A percentile compares a stretch with the other conserved stretches of the same genome.
Conservation (phyloP, 2,113 vertebrate genomes). For the Brachionichthys hirsutus region DNA sequence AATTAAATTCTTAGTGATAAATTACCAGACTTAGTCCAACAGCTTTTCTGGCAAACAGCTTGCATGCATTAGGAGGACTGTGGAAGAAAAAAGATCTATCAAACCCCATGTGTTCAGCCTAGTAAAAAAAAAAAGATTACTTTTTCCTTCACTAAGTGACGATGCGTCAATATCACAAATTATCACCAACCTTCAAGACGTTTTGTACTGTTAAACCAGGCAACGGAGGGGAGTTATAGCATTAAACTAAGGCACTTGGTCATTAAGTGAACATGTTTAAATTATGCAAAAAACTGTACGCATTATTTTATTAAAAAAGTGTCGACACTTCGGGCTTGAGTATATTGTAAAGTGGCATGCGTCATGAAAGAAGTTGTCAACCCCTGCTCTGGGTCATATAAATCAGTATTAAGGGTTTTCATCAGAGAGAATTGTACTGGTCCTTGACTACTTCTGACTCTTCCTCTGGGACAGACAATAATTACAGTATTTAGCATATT, state of each 20-base stretch:
- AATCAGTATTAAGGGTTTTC: conserved; percentile 65
- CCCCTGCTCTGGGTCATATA: conserved; percentile 64
- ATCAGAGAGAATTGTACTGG: conserved; percentile 60
- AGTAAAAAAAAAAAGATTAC: conserved; percentile 25
- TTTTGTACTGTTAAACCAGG: too few relatives aligned
- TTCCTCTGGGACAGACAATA: conserved; percentile 42
- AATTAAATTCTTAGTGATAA: conserved; percentile 53
- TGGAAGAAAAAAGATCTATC: conserved; percentile 18
- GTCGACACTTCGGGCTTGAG: too few relatives aligned
- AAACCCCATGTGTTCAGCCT: too few relatives aligned
- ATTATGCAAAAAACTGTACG: too few relatives aligned
- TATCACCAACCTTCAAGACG: too few relatives aligned
- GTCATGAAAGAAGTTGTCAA: too few relatives aligned
- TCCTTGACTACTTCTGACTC: conserved; percentile 43
- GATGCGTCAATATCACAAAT: conserved; percentile 21
- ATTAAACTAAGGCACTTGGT: too few relatives aligned
- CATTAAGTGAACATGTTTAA: too few relatives aligned
- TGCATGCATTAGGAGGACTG: conserved; percentile 25
- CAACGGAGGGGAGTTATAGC: too few relatives aligned
- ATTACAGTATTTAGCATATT: conserved; percentile 60
- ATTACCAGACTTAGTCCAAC: conserved; percentile 50
- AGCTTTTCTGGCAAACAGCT: conserved; percentile 50
- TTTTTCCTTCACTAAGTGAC: conserved; percentile 35
- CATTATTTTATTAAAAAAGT: too few relatives aligned
- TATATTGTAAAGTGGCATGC: too few relatives aligned